Conservation (phyloP, 2,113 vertebrate genomes). For the Lutjanus erythropterus region DNA sequence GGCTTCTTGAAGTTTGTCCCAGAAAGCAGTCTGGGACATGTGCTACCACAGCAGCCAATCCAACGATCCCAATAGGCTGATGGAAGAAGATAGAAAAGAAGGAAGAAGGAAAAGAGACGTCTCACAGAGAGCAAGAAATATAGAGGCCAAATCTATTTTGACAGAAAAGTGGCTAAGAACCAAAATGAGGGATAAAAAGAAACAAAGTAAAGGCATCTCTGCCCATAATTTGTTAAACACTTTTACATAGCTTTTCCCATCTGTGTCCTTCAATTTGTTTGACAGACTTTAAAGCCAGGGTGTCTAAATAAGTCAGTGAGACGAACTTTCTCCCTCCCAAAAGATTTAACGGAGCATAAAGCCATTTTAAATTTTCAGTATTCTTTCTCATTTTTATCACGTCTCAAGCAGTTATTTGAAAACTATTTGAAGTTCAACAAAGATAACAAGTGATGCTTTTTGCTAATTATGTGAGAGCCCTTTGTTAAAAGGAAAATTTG, state of each 20-base stretch:
- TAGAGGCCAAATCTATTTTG: constrained; percentile 66
- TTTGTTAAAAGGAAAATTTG: background rate
- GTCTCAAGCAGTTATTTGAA: constrained; percentile 6
- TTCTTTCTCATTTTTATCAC: constrained; percentile 28
- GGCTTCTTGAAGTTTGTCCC: constrained; percentile 81
- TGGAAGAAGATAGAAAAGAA: constrained; percentile 54
- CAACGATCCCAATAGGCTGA: constrained; percentile 66
- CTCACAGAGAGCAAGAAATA: constrained; percentile 53
- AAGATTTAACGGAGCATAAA: constrained; percentile 23
- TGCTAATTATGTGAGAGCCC: background rate
- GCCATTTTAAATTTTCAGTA: constrained; percentile 19
- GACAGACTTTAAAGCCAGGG: constrained; percentile 65
- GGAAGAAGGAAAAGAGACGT: constrained; percentile 48
- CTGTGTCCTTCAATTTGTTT: constrained; percentile 69
- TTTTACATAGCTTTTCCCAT: constrained; percentile 60
- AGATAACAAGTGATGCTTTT: background rate
- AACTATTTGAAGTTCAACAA: background rate
- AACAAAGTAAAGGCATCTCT: constrained; percentile 55
- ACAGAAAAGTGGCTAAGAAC: constrained; percentile 64
- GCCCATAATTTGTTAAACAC: constrained; percentile 75
- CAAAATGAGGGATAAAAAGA: constrained; percentile 64
- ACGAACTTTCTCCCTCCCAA: constrained; percentile 12
- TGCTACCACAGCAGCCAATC: constrained; percentile 68
- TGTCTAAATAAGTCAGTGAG: constrained; percentile 62
- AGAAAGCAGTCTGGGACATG: constrained; percentile 79